phyloP scores from a whole-genome alignment of 2,797 vertebrate species.

The Myotis planiceps region DNA sequence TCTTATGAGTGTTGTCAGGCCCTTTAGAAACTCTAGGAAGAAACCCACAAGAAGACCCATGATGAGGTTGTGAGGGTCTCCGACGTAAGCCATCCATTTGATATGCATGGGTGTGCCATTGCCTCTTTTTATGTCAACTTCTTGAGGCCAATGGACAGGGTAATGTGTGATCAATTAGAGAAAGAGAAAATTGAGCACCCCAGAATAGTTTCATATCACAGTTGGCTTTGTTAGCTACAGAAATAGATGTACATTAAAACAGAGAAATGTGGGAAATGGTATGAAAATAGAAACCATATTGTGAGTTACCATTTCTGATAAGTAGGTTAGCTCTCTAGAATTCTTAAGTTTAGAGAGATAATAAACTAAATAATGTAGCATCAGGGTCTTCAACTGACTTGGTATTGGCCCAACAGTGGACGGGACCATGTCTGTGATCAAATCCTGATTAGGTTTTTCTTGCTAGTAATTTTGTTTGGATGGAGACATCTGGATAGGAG shows the following conservation, averaged over 20 bases:
- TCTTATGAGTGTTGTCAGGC: not conserved
- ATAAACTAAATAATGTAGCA: slow-evolving; percentile 16
- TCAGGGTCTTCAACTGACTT: not conserved
- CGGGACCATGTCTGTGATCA: not conserved
- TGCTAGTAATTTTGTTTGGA: not conserved
- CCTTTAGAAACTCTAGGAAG: not conserved
- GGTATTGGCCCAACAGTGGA: not conserved
- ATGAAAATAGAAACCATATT: slow-evolving; percentile 67
- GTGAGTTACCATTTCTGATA: slow-evolving; percentile 40
- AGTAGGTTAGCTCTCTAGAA: slow-evolving; percentile 60
- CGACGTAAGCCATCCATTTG: not conserved
- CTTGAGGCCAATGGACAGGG: not conserved
- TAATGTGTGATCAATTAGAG: not conserved
- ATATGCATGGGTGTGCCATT: not conserved
- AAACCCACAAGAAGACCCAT: not conserved
- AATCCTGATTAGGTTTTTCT: not conserved
- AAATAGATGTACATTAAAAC: slow-evolving; percentile 68
- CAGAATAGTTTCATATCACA: slow-evolving; percentile 34
- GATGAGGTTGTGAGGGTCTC: not conserved
- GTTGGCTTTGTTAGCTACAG: slow-evolving; percentile 33
- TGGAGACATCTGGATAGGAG: not conserved
- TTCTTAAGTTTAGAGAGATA: slow-evolving; percentile 27
- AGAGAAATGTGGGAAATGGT: slow-evolving; percentile 44
- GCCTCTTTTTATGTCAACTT: not conserved
- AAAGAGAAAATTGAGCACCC: not conserved